phyloP scores from a whole-genome alignment of 2,113 vertebrate genomes.

The Pitta sordida region DNA sequence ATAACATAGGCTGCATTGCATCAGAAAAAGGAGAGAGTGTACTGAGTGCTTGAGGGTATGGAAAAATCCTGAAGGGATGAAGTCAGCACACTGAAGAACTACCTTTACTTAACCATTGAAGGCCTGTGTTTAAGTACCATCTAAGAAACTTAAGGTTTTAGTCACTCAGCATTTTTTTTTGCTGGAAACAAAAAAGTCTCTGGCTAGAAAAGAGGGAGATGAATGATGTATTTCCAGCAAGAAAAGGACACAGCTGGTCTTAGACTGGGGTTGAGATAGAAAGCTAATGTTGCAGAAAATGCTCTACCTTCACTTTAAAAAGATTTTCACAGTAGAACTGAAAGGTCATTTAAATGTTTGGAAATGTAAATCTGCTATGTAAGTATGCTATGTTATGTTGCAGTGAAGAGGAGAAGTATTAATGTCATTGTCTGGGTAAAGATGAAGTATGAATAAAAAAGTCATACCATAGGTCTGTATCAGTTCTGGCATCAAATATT shows the following conservation, averaged over 20 bases:
- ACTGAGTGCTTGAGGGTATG: background rate
- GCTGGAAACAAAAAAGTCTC: background rate
- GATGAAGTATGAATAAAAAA: background rate
- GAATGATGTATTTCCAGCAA: background rate
- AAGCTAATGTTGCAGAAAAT: background rate
- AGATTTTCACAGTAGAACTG: background rate
- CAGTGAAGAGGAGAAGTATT: background rate
- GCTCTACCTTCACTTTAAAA: background rate
- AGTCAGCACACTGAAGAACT: background rate
- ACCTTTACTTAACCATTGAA: constrained; percentile 14
- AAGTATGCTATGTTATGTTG: background rate
- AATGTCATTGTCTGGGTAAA: background rate
- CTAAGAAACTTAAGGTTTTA: background rate
- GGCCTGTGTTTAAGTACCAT: background rate
- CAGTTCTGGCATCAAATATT: background rate
- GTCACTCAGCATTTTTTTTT: background rate
- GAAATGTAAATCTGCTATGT: background rate
- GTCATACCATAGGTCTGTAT: background rate
- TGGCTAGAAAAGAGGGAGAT: background rate
- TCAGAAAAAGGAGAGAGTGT: constrained; percentile 38
- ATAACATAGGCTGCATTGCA: constrained; percentile 45
- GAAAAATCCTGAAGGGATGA: constrained; percentile 8
- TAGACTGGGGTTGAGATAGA: background rate
- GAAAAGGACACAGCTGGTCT: fast-evolving
- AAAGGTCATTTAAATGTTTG: background rate